Evolutionary conservation across 1,140 invertebrate species (phyloP), one percentile per base, ranked within the genome.

Genomic region (Leucophenga varia): DNA sequence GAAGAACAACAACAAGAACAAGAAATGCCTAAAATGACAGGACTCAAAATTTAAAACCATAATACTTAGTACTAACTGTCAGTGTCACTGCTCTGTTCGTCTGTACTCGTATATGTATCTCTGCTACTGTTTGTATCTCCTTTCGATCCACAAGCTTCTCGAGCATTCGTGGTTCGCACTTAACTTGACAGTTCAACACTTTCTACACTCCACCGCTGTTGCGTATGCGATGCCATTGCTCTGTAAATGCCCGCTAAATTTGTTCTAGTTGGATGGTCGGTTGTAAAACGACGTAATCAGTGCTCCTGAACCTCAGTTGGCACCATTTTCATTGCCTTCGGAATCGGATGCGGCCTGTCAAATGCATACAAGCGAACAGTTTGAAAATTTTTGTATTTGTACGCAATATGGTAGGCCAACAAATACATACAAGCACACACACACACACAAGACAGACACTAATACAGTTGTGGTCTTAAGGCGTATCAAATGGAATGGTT

Each of bases 11-110:
- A n/a, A n/a, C n/a, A n/a, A n/a, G n/a, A n/a, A 38, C n/a, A 9
- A 14, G 22, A n/a, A 5, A 16, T 8, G 9, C 17, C 37, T 16
- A 17, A 30, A 47, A 25, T 52, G 17, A 47, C 36, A 52, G 30
- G 49, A 54, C 49, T 67, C 59, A 47, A 50, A 58, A 54, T 65
- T n/a, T 54, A 54, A 58, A 65, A 50, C 32, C 58, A 39, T 53
- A 47, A 48, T 55, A 52, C 55, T 41, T 45, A 65, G 61, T 42
- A 43, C 48, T 53, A 47, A 45, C 48, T 57, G 59, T 63, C 63
- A 54, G 43, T 19, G 9, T 28, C 63, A 65, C 22, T 6, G 22
- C 10, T 25, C 22, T 5, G 5, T 25, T 10, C 5, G 22, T 25
- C 10, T 25, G 5, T 25, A 25, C 22, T 10, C 22, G 22, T 25